Percentiles rank a stretch among this genome's conserved stretches.
phyloP scores from a whole-genome alignment of 2,113 vertebrate species.

The Lophochroa leadbeateri region DNA sequence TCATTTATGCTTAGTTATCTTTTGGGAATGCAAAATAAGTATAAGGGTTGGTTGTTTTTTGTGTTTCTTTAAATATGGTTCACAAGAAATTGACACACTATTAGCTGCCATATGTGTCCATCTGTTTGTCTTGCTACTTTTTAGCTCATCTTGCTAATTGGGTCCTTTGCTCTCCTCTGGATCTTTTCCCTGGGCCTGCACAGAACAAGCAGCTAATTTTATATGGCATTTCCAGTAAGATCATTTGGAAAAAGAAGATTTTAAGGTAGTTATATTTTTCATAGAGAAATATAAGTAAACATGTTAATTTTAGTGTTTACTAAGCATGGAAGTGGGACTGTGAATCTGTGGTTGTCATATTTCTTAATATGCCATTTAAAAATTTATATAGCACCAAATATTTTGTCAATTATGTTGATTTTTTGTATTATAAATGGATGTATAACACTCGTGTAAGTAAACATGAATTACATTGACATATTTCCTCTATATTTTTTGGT shows the following conservation, averaged over 20 bases:
- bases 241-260: not conserved
- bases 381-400: not conserved
- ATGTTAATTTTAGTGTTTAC: not conserved
- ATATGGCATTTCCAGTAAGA: not conserved
- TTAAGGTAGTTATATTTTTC: not conserved
- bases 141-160: not conserved
- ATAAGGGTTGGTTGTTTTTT: rapidly evolving
- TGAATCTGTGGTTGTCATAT: not conserved
- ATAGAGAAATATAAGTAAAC: not conserved
- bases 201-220: not conserved
- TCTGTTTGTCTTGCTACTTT: not conserved
- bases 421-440: not conserved
- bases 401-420: not conserved
- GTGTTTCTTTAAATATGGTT: not conserved
- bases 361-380: not conserved
- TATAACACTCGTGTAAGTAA: not conserved
- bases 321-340: not conserved
- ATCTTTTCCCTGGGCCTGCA: not conserved
- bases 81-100: not conserved
- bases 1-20: not conserved
- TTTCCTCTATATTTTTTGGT: not conserved
- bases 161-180: not conserved
- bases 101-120: not conserved
- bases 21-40: not conserved
- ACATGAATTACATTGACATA: not conserved